Evolutionary conservation across 2,888 invertebrate genomes (phyloP).

Genomic region (Agrotis ipsilon): DNA sequence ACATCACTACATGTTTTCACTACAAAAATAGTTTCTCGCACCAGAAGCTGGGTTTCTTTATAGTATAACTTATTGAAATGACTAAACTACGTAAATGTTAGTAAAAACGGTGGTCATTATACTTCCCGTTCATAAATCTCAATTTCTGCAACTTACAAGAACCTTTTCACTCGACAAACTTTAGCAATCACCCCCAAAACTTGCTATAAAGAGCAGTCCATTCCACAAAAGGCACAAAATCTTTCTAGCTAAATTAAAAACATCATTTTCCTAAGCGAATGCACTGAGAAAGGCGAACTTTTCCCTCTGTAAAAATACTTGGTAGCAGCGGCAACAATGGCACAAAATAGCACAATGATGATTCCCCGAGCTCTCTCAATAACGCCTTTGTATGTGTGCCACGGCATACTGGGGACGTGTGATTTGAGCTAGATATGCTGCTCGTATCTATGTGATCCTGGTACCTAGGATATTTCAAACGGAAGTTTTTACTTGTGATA

Average conservation of each 20-base stretch:
- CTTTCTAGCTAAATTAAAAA: slow-evolving; percentile 58
- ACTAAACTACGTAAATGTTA: neutral
- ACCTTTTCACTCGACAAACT: slow-evolving; percentile 17
- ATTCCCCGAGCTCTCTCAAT: slow-evolving; percentile 61
- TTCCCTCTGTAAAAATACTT: slow-evolving; percentile 70
- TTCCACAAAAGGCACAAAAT: slow-evolving; percentile 38
- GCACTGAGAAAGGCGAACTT: slow-evolving; percentile 62
- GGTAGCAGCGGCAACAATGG: slow-evolving; percentile 36
- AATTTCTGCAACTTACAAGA: neutral
- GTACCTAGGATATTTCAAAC: neutral
- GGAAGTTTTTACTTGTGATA: too few relatives aligned
- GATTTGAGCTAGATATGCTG: slow-evolving; percentile 50
- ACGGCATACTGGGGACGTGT: slow-evolving; percentile 31
- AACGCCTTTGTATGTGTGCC: slow-evolving; percentile 56
- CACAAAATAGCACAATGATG: slow-evolving; percentile 63
- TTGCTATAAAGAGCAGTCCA: slow-evolving; percentile 1
- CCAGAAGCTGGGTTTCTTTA: too few relatives aligned
- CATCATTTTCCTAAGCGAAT: slow-evolving; percentile 57
- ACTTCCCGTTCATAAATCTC: too few relatives aligned
- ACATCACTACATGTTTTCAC: too few relatives aligned
- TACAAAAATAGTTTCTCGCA: too few relatives aligned
- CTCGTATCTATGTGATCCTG: slow-evolving; percentile 9
- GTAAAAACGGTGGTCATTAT: neutral
- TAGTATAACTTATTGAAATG: too few relatives aligned
- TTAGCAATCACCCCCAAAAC: slow-evolving; percentile 36